These are phyloP conservation scores for Neoarius graeffei DNA, from an alignment of 2,113 vertebrate genomes.

Conservation along the genomic window DNA sequence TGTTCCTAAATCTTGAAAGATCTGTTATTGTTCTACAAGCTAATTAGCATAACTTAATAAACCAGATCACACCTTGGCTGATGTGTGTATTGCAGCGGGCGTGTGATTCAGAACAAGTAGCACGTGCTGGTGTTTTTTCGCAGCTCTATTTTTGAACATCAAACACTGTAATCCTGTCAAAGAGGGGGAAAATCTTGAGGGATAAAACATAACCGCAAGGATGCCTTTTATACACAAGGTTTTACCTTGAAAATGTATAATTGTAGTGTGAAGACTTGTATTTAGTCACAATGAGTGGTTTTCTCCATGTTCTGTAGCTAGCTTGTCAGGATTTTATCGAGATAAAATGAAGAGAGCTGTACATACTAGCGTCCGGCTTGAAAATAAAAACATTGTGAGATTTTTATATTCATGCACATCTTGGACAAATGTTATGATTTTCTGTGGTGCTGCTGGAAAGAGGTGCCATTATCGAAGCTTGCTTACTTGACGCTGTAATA, in stretches of 20 bases:
- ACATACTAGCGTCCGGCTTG: not conserved
- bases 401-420: not conserved
- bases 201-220: not conserved
- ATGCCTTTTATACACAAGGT: not conserved
- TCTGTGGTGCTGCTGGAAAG: not conserved
- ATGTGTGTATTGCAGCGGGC: not conserved
- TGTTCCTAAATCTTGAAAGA: not conserved
- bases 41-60: not conserved
- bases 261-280: not conserved
- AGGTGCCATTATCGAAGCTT: not conserved
- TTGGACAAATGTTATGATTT: not conserved
- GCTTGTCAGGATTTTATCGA: no score
- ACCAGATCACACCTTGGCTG: not conserved
- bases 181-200: not conserved
- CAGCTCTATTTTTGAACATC: not conserved
- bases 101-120: not conserved
- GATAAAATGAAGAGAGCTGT: not conserved
- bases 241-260: not conserved
- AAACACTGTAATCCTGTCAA: not conserved
- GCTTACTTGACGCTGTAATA: not conserved
- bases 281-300: not conserved
- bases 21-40: not conserved
- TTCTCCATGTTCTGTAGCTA: not conserved
- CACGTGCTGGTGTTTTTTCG: not conserved
- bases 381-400: not conserved